Conservation (phyloP, 1,140 invertebrate species). For the Tetragonula clypearis region DNA sequence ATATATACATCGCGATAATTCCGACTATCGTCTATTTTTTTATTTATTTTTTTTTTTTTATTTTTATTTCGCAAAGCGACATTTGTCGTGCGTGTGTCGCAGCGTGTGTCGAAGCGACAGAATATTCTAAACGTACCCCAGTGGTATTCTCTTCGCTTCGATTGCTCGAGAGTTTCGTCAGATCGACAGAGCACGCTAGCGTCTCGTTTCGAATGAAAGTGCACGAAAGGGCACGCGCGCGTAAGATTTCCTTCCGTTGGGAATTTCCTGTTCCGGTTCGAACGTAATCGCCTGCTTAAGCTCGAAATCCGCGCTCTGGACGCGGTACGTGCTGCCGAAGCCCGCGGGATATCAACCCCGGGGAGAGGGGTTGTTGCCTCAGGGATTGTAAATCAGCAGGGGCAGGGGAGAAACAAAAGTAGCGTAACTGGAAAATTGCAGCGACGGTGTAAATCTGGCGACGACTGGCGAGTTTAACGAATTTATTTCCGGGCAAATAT, state of each 20-base stretch:
- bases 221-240: not conserved
- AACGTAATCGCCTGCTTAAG: not conserved
- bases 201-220: not conserved
- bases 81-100: not conserved
- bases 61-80: not conserved
- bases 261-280: not conserved
- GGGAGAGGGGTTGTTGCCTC: fast-evolving
- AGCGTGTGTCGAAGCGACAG: too few relatives aligned
- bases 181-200: too few relatives aligned
- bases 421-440: not conserved
- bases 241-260: not conserved
- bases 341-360: not conserved
- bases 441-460: not conserved
- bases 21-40: not conserved
- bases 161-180: too few relatives aligned
- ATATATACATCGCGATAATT: not conserved
- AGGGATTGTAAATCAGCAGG: not conserved
- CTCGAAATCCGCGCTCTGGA: not conserved
- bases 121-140: not conserved
- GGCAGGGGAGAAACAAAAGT: not conserved
- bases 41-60: too few relatives aligned
- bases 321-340: not conserved
- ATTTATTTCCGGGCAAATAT: slow-evolving; percentile 33
- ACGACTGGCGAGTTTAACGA: not conserved
- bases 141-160: too few relatives aligned